These are phyloP conservation scores for Typhlichthys subterraneus DNA, from an alignment of 2,797 vertebrate species.

Conservation along the genomic window DNA sequence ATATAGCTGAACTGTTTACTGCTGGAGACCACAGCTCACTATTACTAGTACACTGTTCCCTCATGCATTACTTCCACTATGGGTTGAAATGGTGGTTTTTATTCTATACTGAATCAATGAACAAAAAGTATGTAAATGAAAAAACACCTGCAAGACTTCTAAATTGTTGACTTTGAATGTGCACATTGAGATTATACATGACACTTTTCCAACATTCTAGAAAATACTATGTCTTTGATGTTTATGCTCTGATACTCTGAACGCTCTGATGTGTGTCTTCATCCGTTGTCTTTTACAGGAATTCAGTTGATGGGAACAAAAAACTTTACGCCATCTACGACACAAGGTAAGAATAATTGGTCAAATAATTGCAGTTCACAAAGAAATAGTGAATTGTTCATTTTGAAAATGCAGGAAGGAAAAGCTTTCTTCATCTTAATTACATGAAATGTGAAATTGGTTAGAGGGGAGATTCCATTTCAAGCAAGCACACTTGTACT, in stretches of 20 bases:
- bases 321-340: conserved; percentile 92
- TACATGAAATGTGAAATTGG: conserved; percentile 7
- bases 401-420: conserved; percentile 4
- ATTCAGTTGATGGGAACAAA: conserved; percentile 91
- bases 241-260: not conserved
- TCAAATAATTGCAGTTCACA: not conserved
- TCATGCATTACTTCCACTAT: too few relatives aligned
- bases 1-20: too few relatives aligned
- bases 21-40: too few relatives aligned
- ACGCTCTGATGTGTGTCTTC: not conserved
- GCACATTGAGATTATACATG: too few relatives aligned
- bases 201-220: too few relatives aligned
- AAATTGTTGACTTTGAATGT: too few relatives aligned
- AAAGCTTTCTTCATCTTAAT: conserved; percentile 2
- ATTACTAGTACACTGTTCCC: too few relatives aligned
- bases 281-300: conserved; percentile 80
- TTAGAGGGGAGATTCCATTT: conserved; percentile 18
- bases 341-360: conserved; percentile 83
- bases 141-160: too few relatives aligned
- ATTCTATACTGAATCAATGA: too few relatives aligned
- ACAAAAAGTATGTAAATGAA: too few relatives aligned
- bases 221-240: not conserved
- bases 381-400: not conserved
- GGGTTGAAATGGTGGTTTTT: too few relatives aligned
- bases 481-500: conserved; percentile 20